phyloP scores from a whole-genome alignment of 2,113 vertebrate species.

The Aplodontia rufa region DNA sequence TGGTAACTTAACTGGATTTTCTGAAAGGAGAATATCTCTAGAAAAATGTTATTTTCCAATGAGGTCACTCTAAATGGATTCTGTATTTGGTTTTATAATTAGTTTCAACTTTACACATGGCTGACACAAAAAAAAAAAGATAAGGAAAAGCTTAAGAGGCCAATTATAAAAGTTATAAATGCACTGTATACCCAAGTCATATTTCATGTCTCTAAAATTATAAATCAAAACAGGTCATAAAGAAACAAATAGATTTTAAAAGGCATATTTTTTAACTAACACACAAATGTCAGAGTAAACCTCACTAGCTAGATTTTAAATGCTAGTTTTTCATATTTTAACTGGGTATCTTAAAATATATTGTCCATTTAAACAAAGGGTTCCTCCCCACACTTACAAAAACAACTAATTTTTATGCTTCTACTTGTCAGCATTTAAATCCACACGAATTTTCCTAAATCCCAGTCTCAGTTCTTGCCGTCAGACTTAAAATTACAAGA shows the following conservation, averaged over 20 bases:
- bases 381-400: not conserved
- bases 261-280: not conserved
- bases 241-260: not conserved
- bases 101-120: constrained; percentile 53
- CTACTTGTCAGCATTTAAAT: not conserved
- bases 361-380: constrained; percentile 19
- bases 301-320: constrained; percentile 11
- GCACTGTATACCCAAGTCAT: not conserved
- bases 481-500: not conserved
- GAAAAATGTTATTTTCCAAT: constrained; percentile 48
- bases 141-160: not conserved
- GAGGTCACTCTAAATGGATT: constrained; percentile 57
- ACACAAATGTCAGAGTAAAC: not conserved
- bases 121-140: constrained; percentile 62
- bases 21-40: not conserved
- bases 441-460: not conserved
- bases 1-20: not conserved
- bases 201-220: constrained; percentile 29
- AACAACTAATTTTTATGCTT: not conserved
- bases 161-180: constrained; percentile 39
- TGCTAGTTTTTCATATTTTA: constrained; percentile 31
- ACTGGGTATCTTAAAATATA: not conserved
- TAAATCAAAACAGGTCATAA: constrained; percentile 3
- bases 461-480: not conserved
- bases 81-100: constrained; percentile 66